A percentile compares a stretch with the other conserved stretches of the same genome.
These are phyloP conservation scores for Xiphophorus couchianus DNA, from an alignment of 2,113 vertebrate genomes.

Conservation along the genomic window DNA sequence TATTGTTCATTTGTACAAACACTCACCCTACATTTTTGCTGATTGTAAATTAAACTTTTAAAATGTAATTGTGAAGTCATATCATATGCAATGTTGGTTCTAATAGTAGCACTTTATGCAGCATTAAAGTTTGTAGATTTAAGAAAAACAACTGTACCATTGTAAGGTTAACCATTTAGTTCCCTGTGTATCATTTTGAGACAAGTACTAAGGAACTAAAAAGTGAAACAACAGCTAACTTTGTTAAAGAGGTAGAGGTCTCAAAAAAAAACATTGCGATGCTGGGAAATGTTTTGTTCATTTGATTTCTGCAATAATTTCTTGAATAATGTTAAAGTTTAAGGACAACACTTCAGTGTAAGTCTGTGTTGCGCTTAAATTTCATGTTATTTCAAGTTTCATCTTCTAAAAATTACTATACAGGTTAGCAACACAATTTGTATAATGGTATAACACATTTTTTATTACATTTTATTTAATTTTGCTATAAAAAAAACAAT, in stretches of 20 bases:
- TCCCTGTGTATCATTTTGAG: neutral
- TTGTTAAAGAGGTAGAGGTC: neutral
- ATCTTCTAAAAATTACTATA: neutral
- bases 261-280: too few species aligned
- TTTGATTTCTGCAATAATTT: neutral
- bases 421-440: neutral
- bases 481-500: neutral
- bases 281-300: neutral
- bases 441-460: neutral
- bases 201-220: neutral
- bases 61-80: constrained; percentile 12
- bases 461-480: neutral
- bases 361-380: neutral
- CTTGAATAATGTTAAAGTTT: too few species aligned
- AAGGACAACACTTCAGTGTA: neutral
- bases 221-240: neutral
- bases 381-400: neutral
- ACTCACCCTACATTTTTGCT: neutral
- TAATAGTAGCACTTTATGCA: neutral
- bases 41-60: neutral
- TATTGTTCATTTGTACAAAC: neutral
- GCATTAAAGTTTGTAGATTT: neutral
- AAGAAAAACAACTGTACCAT: neutral
- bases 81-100: constrained; percentile 4
- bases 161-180: neutral